These are phyloP conservation scores for Neelides sp. DNA, from an alignment of 1,140 invertebrate species.

Conservation along the genomic window DNA sequence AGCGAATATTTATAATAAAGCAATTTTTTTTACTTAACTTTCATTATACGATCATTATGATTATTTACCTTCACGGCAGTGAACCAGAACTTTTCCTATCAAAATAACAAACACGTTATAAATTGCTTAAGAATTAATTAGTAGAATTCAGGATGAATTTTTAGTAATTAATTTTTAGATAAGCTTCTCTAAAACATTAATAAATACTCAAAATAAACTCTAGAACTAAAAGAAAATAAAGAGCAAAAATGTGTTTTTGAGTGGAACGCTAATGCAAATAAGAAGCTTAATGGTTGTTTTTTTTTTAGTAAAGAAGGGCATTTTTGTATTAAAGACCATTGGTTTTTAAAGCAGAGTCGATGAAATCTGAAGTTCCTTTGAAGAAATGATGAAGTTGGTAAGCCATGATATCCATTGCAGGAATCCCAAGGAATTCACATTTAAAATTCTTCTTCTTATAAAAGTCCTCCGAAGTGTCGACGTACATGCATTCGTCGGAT, in stretches of 20 bases:
- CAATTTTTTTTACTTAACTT: slow-evolving; percentile 31
- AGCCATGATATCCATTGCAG: slow-evolving; percentile 34
- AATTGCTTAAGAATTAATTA: no score
- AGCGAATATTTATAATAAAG: background rate
- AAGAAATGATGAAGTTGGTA: slow-evolving; percentile 36
- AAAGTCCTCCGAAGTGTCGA: slow-evolving; percentile 13
- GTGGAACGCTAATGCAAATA: background rate
- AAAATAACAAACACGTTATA: background rate
- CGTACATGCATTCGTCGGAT: slow-evolving; percentile 26
- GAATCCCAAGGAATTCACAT: slow-evolving; percentile 26
- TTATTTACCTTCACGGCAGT: slow-evolving; percentile 39
- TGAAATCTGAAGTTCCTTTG: slow-evolving; percentile 35
- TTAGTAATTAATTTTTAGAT: no score
- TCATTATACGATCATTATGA: slow-evolving; percentile 37
- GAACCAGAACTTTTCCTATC: slow-evolving; percentile 39
- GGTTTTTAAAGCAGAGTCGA: slow-evolving; percentile 34
- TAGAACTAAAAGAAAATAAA: slow-evolving; percentile 5
- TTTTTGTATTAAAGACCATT: slow-evolving; percentile 1
- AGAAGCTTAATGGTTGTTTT: background rate
- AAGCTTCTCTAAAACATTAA: no score
- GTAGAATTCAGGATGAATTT: no score
- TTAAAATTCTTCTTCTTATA: background rate
- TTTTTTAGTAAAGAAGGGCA: background rate
- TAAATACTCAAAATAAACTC: no score
- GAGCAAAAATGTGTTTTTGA: background rate